Conservation (phyloP, 2,113 vertebrate species). For the Scomber japonicus region DNA sequence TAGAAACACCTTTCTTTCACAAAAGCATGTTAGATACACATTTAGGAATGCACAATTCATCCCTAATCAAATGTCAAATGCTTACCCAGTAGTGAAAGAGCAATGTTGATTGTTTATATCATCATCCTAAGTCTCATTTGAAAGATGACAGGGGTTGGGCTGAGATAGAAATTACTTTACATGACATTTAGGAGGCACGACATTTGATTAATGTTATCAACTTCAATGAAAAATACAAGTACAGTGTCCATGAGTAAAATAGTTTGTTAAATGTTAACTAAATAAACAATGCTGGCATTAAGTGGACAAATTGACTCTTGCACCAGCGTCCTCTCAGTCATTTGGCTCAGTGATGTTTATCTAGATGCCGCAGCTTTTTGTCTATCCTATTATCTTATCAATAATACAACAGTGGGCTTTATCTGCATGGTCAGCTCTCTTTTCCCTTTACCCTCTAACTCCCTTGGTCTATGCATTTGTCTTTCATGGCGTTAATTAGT, state of each 20-base stretch:
- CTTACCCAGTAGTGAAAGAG: too few species aligned
- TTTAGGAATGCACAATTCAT: too few species aligned
- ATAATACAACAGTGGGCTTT: slow-evolving; percentile 55
- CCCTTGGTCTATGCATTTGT: slow-evolving; percentile 51
- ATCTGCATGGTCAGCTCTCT: slow-evolving; percentile 64
- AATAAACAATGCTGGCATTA: slow-evolving; percentile 19
- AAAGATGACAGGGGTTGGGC: too few species aligned
- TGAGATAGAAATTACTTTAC: too few species aligned
- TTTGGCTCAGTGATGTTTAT: slow-evolving; percentile 55
- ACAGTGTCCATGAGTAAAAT: slow-evolving; percentile 4
- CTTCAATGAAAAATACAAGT: slow-evolving; percentile 18
- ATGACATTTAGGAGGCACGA: slow-evolving; percentile 10
- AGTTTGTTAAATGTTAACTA: slow-evolving; percentile 29
- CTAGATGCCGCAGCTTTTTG: slow-evolving; percentile 46
- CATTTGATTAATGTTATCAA: neutral
- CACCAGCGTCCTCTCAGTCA: slow-evolving; percentile 38
- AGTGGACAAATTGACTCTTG: slow-evolving; percentile 21
- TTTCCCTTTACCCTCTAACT: slow-evolving; percentile 20
- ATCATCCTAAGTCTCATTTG: too few species aligned
- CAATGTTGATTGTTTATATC: too few species aligned
- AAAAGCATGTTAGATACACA: too few species aligned
- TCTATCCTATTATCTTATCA: slow-evolving; percentile 57
- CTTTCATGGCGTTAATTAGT: slow-evolving; percentile 69
- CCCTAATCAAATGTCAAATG: too few species aligned
- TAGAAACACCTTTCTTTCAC: too few species aligned